Base-by-base conservation (phyloP, 2,888 invertebrate genomes). In the Oxystoma pomonae region DNA sequence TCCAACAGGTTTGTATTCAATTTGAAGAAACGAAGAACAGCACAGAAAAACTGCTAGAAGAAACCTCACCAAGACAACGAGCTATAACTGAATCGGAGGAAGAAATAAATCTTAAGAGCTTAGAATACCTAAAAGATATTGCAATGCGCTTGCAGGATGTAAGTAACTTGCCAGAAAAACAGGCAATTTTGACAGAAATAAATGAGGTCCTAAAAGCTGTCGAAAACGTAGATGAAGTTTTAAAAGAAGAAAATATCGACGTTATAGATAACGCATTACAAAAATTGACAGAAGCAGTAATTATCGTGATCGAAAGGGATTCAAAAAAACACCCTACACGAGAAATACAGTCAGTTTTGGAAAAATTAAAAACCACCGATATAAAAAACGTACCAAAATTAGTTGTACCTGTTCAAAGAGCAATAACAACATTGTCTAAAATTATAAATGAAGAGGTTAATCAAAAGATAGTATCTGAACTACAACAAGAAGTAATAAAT, bases 111-210 rank as follows among this genome's bases (percentile, higher is more conserved):
- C 61, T 67, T 20, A 67, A 59, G 9, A 67, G 60, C 35, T 35
- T 67, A 9, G 64, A 67, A 16, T 60, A 58, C 16, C 20, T 64
- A 5, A 60, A 49, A n/a, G 63, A 68, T 57, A 63, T 60, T 0
- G 20, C 65, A 2, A 21, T 59, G 7, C 57, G 21, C 19, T 60
- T 68, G 7, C 61, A 63, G 35, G 20, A 35, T 20, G 62, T 60
- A n/a, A 5, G 18, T 51, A 52, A 60, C 35, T 63, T 67, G 16
- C 51, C 63, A 16, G 63, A 65, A 19, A 65, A 65, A 53, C 63
- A 68, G 56, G 66, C 59, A 1, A 20, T 69, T 9, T 22, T 68
- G 12, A 66, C 61, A 3, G 68, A 67, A 20, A 53, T 67, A 1
- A 19, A 58, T 7, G 65, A 67, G 20, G 55, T 69, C 1, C 19